These are phyloP conservation scores for Daphoenositta chrysoptera DNA, from an alignment of 2,113 vertebrate genomes.

Conservation along the genomic window DNA sequence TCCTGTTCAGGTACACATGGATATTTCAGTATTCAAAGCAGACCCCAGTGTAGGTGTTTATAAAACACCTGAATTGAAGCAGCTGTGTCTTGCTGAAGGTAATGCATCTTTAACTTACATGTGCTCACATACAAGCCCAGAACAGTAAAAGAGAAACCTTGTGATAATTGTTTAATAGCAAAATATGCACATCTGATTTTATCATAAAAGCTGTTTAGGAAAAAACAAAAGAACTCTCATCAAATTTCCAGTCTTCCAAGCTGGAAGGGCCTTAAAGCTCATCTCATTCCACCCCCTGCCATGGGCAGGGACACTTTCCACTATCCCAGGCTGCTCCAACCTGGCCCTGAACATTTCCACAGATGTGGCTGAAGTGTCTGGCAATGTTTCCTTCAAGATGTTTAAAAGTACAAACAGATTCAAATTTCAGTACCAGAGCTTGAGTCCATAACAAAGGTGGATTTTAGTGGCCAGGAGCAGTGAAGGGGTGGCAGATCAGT, in stretches of 20 bases:
- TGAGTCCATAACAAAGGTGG: background rate
- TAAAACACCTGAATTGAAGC: background rate
- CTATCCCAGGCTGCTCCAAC: background rate
- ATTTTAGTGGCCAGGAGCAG: background rate
- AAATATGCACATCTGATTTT: background rate
- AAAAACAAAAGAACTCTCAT: background rate
- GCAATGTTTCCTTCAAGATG: background rate
- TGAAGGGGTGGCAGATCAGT: background rate
- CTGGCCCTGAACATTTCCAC: background rate
- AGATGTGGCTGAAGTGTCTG: background rate
- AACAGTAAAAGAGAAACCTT: background rate
- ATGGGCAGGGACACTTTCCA: background rate
- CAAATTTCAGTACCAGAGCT: background rate
- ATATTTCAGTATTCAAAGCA: background rate
- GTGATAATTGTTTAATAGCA: background rate
- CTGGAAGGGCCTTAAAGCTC: background rate
- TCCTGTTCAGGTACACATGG: background rate
- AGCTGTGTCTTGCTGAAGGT: background rate
- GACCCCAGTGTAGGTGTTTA: background rate
- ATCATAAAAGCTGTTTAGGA: background rate
- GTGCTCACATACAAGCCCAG: background rate
- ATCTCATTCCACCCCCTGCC: background rate
- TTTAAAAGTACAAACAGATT: background rate
- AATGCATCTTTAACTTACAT: background rate
- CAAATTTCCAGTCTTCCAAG: background rate